Evolutionary conservation across 2,888 invertebrate genomes (phyloP), one percentile per base, ranked within the genome.

Genomic region (Eupithecia inturbata): DNA sequence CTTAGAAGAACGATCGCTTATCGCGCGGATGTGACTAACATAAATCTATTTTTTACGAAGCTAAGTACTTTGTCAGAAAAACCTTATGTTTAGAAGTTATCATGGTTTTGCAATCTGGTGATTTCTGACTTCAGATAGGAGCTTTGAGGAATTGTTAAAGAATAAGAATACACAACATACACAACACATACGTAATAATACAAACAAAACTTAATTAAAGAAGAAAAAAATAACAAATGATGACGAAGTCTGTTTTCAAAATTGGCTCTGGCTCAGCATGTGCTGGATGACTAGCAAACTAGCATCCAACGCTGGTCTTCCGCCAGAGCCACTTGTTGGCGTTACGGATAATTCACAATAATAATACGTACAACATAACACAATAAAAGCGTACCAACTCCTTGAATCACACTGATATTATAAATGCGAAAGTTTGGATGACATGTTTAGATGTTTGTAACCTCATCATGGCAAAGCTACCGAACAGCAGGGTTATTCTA

Each of bases 11-110:
- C 64, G 75, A 79, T 77, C 74, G 80, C 76, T 79, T 78, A 79
- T 79, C 78, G 70, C 63, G 49, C 82, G 85, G 85, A 86, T 85
- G 83, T 88, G 86, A 88, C 83, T 86, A 85, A 85, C 85, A 82
- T 85, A 84, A 82, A 84, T 84, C 81, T 81, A 28, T 81, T 83
- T 85, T 85, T 84, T 83, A 80, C 76, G 69, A 77, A 66, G 39
- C 39, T 66, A 39, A 39, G 66, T 66, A 66, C 66, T 66, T 79
- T 73, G 63, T 70, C 39, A 77, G 72, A 72, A 76, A 77, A 75
- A 45, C 77, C 76, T 76, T 67, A 66, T 41, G 69, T 78, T 53
- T 62, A 72, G 57, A 26, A 28, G 33, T 19, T 60, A 67, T 66
- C 33, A 63, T 41, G 73, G 22, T 67, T 72, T 76, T 39, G 68